Evolutionary conservation across 2,888 invertebrate genomes (phyloP), one percentile per base, ranked within the genome.

Genomic region (Heliconius ethilla): DNA sequence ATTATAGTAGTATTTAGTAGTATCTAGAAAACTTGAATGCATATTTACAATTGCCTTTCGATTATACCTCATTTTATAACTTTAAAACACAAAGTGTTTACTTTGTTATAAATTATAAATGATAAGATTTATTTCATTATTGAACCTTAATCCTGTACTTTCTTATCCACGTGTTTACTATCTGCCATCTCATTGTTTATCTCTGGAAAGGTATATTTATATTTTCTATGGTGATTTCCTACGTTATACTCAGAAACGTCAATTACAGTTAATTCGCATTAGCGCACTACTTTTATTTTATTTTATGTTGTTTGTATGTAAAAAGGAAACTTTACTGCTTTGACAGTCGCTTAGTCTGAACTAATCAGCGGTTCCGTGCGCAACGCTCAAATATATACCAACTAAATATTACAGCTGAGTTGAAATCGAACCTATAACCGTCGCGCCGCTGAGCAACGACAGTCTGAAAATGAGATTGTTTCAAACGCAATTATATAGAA

Each of bases 41-140:
- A 27, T 40, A 13, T 40, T 25, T 70, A 69, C 15, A 5, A 70
- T 15, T 69, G 10, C 10, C 18, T 55, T 55, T 55, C 55, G 22
- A 55, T 55, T 55, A 22, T 55, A n/a, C 22, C 22, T 55, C 22
- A 55, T 55, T 18, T 22, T 18, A 59, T 22, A 11, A n/a, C 10
- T 59, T 59, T 59, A 6, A n/a, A 37, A 40, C 37, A 33, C 29
- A 33, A 72, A 63, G 63, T 74, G 22, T 74, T 63, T 74, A 45
- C 25, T 55, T 66, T 51, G 33, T 73, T 18, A 25, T 51, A 73
- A 72, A 77, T 72, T 40, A 66, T 51, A 18, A 37, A 6, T 27
- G 77, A 77, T 77, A 77, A 72, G 55, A 73, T 65, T 65, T 65
- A 25, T 55, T 65, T 62, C 18, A 74, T 63, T 77, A 72, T 77